phyloP scores from a whole-genome alignment of 1,140 invertebrate genomes.

The Rhysida immarginata region DNA sequence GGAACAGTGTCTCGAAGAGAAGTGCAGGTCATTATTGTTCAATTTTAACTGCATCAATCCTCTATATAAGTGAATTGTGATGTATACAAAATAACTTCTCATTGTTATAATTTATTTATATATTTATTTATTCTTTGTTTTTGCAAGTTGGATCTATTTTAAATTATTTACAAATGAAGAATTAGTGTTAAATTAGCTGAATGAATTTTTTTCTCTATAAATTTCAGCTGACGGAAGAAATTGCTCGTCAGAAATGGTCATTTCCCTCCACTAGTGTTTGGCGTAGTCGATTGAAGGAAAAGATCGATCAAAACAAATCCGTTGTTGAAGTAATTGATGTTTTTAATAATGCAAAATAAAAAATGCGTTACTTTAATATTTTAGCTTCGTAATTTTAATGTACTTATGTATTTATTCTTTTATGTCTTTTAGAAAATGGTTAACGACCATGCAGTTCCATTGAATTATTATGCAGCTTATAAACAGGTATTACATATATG shows the following conservation, averaged over 20 bases:
- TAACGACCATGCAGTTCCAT: slow-evolving; percentile 46
- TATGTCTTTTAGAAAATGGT: slow-evolving; percentile 32
- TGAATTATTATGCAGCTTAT: slow-evolving; percentile 70
- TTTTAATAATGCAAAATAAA: neutral
- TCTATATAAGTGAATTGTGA: no score
- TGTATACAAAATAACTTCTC: no score
- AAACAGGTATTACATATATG: slow-evolving; percentile 48
- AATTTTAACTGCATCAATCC: no score
- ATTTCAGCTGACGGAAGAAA: neutral
- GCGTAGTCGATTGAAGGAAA: neutral
- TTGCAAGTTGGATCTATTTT: no score
- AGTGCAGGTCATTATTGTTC: no score
- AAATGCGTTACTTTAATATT: neutral
- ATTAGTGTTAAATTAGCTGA: no score
- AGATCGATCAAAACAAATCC: neutral
- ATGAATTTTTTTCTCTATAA: no score
- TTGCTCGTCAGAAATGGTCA: neutral
- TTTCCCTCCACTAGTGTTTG: neutral
- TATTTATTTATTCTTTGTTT: no score
- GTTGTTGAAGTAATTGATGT: neutral
- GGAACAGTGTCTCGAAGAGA: no score
- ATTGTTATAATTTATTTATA: no score
- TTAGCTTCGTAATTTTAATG: neutral
- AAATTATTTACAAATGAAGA: no score
- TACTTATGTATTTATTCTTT: neutral